Conservation (phyloP, 1,140 invertebrate genomes). For the Drosophila quadrilineata region DNA sequence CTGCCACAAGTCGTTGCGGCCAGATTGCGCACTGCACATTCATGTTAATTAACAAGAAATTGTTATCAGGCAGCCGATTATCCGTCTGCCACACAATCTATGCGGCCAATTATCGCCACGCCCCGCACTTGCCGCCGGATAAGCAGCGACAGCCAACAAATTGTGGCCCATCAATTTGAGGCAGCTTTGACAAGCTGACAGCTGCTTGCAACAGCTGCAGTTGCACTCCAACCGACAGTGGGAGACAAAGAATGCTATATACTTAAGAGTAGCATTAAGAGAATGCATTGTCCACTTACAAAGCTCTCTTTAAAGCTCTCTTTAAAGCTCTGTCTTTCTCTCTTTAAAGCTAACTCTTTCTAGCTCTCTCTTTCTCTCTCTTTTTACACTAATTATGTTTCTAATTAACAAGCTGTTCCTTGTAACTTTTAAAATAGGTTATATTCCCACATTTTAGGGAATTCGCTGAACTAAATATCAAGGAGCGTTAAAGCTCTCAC, state of each 20-base stretch:
- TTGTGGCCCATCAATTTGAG: conserved; percentile 54
- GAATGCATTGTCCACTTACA: no score
- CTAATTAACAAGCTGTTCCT: no score
- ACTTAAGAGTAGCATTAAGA: neutral
- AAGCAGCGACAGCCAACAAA: conserved; percentile 63
- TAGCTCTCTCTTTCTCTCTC: no score
- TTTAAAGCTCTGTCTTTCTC: no score
- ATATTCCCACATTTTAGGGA: no score
- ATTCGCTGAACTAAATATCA: no score
- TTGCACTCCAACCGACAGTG: neutral
- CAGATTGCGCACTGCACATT: conserved; percentile 50
- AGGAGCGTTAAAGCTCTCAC: no score
- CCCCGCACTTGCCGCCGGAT: conserved; percentile 30
- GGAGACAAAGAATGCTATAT: neutral
- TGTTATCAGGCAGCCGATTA: conserved; percentile 66
- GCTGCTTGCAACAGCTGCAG: neutral
- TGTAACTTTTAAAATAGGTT: no score
- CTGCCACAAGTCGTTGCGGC: neutral
- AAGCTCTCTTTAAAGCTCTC: no score
- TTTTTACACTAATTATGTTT: no score
- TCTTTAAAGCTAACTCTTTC: no score
- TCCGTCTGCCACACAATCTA: conserved; percentile 4
- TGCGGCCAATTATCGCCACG: conserved; percentile 32
- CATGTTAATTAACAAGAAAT: conserved; percentile 73
- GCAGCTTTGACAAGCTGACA: conserved; percentile 10